Base-by-base conservation (phyloP, 1,140 invertebrate species). In the Aporrectodea caliginosa region DNA sequence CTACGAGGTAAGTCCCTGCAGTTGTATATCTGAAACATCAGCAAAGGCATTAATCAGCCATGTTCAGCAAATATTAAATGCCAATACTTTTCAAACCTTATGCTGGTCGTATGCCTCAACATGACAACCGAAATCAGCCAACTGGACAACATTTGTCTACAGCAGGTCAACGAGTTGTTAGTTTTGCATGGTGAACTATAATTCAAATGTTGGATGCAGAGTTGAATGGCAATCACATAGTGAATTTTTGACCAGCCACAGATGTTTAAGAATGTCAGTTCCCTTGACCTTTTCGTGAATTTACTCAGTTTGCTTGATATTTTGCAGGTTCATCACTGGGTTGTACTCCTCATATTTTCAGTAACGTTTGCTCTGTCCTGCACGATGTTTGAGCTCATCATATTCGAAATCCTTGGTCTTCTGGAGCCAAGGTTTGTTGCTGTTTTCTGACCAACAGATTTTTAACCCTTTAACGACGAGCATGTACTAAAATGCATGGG, bases 361-460 rank as follows among this genome's bases (percentile, higher is more conserved):
- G 91, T 94, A 2, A 99, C 97, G 69, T 98, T 99, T 88, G 93
- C 98, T 2, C 89, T 99, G 1, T 99, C 97, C 22, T 98, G 98
- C 86, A 98, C 96, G 2, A 98, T 99, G 95, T 99, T 99, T 90
- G 98, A 99, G 88, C 90, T 99, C 32, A 99, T 99, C 81, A 99
- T 99, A 87, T 99, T 99, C 91, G 98, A 99, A 91, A 99, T 99
- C 85, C 89, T 98, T 75, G 97, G 93, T 70, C 92, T 98, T 81
- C 89, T 99, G 78, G 94, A 98, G 86, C 90, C 92, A 83, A 93
- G 90, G 92, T 93, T 89, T 89, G 88, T 78, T 76, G 58, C 70
- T 29, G 77, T 22, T 77, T 72, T 58, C n/a, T 72, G 69, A 75
- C 35, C 75, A 31, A 29, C 78, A 73, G 75, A 69, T 83, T 81